Base-by-base conservation (phyloP, 1,140 invertebrate species). In the Drosophila arizonae region DNA sequence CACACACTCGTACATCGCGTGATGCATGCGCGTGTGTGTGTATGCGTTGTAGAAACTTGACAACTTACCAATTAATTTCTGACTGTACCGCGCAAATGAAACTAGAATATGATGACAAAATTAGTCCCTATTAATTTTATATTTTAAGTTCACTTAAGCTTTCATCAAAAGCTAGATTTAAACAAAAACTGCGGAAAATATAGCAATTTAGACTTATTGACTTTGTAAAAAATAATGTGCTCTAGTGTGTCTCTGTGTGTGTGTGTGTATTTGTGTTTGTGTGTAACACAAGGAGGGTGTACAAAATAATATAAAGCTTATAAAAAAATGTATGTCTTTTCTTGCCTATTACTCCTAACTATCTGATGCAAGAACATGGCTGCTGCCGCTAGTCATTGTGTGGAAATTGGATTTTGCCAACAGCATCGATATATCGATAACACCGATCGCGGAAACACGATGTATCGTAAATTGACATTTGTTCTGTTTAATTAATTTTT, bases 301-400 rank as follows among this genome's bases (percentile, higher is more conserved):
- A 52, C 4, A 54, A 68, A 55, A 48, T 8, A 46, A 68, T 56
- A 46, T 10, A 54, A 56, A 28, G n/a, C 30, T 50, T 4, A 45
- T 13, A n/a, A 30, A 30, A 67, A 11, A 39, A 43, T 36, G 21
- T 60, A 54, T 28, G 52, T 57, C 65, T 33, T 57, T 55, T 62
- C 71, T 69, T 73, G 71, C 71, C 71, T 73, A 56, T 56, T 36
- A 48, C 65, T 69, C 41, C 66, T 61, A 60, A 43, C 71, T 56
- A 50, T 73, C 62, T 73, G 62, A 72, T 26, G 46, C 15, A 30
- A n/a, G 41, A 60, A 54, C 21, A 54, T 41, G n/a, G 28, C 30
- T 43, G 39, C 21, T 15, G 24, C 11, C 24, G 41, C 46, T 67
- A 54, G 54, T 46, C 36, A 67, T 52, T 57, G 15, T 36, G 26